Percentiles rank a stretch among this genome's conserved stretches.
These are phyloP conservation scores for Phocides pigmalion DNA, from an alignment of 1,140 invertebrate species.

Conservation along the genomic window DNA sequence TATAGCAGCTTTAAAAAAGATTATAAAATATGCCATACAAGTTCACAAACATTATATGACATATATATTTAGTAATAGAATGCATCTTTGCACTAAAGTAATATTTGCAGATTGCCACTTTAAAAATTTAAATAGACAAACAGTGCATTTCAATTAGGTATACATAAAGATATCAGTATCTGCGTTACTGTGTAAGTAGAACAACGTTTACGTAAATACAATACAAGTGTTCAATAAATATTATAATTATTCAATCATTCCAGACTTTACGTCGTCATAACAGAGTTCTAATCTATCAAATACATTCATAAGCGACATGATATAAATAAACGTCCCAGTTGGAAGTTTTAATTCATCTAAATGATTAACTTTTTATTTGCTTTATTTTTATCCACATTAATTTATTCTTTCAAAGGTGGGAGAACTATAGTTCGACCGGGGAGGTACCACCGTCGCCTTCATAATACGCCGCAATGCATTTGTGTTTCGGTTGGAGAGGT, in stretches of 20 bases:
- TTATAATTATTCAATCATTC: constrained; percentile 30
- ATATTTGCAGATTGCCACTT: not conserved
- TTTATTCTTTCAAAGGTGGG: constrained; percentile 15
- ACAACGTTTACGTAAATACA: constrained; percentile 17
- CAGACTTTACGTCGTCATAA: constrained; percentile 31
- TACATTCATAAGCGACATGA: constrained; percentile 15
- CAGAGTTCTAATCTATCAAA: constrained; percentile 20
- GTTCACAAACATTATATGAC: no score
- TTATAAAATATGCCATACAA: no score
- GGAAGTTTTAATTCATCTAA: not conserved
- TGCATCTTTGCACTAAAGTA: no score
- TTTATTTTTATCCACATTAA: not conserved
- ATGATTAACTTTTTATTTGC: not conserved
- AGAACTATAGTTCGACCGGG: no score
- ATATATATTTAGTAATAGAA: no score
- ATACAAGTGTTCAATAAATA: constrained; percentile 10
- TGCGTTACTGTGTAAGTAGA: constrained; percentile 18
- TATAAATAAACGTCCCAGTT: constrained; percentile 1
- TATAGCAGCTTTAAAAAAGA: no score
- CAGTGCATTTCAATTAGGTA: not conserved
- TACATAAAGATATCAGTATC: constrained; percentile 5
- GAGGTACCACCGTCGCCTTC: no score
- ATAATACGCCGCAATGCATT: no score
- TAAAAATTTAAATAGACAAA: no score
- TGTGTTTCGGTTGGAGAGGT: no score